These are phyloP conservation scores for Lithophane ornitopus DNA, from an alignment of 2,888 invertebrate genomes.

Conservation along the genomic window DNA sequence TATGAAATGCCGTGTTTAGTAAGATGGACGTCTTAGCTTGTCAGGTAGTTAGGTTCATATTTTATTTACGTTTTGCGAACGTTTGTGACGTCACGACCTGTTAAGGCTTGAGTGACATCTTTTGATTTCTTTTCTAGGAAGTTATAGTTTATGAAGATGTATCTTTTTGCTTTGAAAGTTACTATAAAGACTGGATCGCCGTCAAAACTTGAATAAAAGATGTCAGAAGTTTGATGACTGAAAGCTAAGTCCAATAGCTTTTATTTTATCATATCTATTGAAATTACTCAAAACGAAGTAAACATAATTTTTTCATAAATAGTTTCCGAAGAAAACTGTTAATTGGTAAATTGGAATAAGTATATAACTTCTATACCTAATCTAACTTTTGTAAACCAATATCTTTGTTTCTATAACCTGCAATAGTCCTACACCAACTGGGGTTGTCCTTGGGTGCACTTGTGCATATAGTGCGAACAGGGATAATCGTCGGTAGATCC, in stretches of 20 bases:
- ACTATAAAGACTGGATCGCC: not conserved
- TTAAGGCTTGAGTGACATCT: constrained; percentile 60
- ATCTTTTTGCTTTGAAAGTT: not conserved
- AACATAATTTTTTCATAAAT: too few species aligned
- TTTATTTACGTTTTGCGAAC: constrained; percentile 78
- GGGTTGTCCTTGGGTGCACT: too few species aligned
- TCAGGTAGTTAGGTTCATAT: constrained; percentile 66
- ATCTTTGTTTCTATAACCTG: too few species aligned
- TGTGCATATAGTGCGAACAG: too few species aligned
- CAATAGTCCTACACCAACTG: too few species aligned
- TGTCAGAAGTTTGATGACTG: not conserved
- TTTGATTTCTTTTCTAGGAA: constrained; percentile 46
- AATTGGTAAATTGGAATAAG: not conserved
- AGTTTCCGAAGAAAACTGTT: not conserved
- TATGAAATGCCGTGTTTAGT: constrained; percentile 45
- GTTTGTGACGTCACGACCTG: constrained; percentile 71
- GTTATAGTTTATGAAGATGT: constrained; percentile 8
- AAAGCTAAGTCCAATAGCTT: not conserved
- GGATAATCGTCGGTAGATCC: too few species aligned
- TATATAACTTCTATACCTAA: too few species aligned
- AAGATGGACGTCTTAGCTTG: constrained; percentile 74
- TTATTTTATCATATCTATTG: not conserved
- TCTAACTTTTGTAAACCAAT: too few species aligned
- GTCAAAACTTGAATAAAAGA: not conserved
- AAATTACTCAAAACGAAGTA: too few species aligned